Base-by-base conservation (phyloP, 2,797 vertebrate species). In the Lindbergichthys nudifrons region DNA sequence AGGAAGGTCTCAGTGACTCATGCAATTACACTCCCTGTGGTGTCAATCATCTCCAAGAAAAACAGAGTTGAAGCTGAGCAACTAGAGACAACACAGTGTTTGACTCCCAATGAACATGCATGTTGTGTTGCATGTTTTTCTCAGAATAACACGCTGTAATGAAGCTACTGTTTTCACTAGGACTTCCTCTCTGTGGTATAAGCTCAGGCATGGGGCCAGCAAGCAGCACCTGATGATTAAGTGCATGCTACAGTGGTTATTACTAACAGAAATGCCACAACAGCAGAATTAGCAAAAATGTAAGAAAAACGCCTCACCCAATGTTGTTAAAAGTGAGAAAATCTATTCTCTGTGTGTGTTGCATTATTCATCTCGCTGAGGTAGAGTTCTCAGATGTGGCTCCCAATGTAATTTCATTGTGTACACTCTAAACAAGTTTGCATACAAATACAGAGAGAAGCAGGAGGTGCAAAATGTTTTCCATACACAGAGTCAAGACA, bases 211-310 rank as follows among this genome's bases (percentile, higher is more conserved):
- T 42, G 19, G 11, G 12, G 12, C 59, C 46, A n/a, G 5, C 18
- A 68, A 10, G 48, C 67, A 71, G 52, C 66, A 73, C 62, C 57
- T 60, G 65, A 70, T 77, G 86, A 90, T 88, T 70, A 84, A 90
- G 71, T 74, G 73, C 54, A 57, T 72, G 65, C 51, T 46, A 50
- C 62, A 42, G 46, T 9, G 23, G 73, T 70, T 73, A 64, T 66
- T 60, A 57, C 66, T 64, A 66, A 69, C 53, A 78, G 62, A 87
- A 87, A 73, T 64, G 89, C 88, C 65, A 76, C 64, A 2, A 43
- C 82, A 78, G 90, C 91, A 89, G 75, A 90, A 90, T 88, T 82
- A 82, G 68, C 54, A 74, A 73, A 78, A 76, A 77, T 87, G 83
- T 77, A 77, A 77, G 70, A 77, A 62, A 71, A 88, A 77, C 1